Base-by-base conservation (phyloP, 1,140 invertebrate species). In the Episyrphus balteatus region DNA sequence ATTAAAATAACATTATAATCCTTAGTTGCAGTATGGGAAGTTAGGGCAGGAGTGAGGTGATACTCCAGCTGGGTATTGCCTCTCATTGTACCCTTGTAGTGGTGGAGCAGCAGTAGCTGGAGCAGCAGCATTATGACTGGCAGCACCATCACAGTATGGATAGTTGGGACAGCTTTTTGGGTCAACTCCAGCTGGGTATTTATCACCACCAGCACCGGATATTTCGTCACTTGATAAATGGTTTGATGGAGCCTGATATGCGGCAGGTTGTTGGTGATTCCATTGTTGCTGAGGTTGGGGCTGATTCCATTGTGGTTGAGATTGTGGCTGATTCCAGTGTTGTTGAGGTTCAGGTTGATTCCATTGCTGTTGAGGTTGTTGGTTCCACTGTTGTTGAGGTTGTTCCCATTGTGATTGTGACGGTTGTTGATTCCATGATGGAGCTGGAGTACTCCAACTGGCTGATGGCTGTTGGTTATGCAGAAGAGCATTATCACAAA, bases 361-460 rank as follows among this genome's bases (percentile, higher is more conserved):
- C 21, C 21, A 26, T 8, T 26, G 21, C 21, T 26, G 21, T 8
- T 26, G 21, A 3, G 3, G 21, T 26, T 26, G 21, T 8, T 26
- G 21, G n/a, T n/a, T n/a, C 21, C 8, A 8, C 3, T 26, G 21
- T 26, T 26, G 21, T 26, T 26, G 21, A 26, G 21, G 21, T 26
- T 26, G 21, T 5, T 26, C 8, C 21, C 21, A 26, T 26, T 26
- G 21, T 26, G 21, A 26, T 26, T 26, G 21, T 26, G 21, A 26
- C 8, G 57, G 62, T 36, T 59, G 56, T 1, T 46, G 54, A 14
- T 60, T 48, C 62, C 62, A 66, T 26, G 60, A 49, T 3, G 52
- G 56, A 42, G 54, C 54, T 6, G 61, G 59, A 33, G 55, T 53
- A 19, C 53, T 50, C 61, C 61, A 63, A 13, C 50, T 53, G 18